These are phyloP conservation scores for Oreochromis grahami DNA, from an alignment of 2,797 vertebrate species.

Conservation along the genomic window DNA sequence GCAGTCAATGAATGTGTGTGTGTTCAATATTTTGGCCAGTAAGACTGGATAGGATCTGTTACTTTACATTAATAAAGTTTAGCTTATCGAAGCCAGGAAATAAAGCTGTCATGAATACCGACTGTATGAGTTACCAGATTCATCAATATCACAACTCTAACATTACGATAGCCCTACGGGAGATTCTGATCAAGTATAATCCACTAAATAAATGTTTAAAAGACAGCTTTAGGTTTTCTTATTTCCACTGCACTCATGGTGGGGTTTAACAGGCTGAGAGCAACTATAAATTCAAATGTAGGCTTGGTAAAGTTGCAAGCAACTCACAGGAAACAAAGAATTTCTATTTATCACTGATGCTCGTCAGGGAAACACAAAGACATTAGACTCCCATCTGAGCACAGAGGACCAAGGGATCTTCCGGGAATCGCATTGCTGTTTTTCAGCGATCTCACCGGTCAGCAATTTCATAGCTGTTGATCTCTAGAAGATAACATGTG, in stretches of 20 bases:
- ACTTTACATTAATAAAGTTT: background rate
- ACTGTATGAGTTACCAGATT: background rate
- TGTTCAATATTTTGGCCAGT: background rate
- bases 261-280: background rate
- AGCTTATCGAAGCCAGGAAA: background rate
- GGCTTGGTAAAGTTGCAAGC: background rate
- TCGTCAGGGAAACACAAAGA: background rate
- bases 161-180: background rate
- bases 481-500: too few relatives aligned
- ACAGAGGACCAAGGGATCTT: background rate
- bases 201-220: background rate
- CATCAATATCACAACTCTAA: background rate
- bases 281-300: background rate
- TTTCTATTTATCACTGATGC: background rate
- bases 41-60: background rate
- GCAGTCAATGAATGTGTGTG: background rate
- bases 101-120: background rate
- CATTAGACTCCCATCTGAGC: background rate
- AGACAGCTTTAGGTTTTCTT: background rate
- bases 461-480: too few relatives aligned
- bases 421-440: too few relatives aligned
- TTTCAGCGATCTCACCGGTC: too few relatives aligned
- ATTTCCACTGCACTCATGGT: background rate
- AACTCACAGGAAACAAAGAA: background rate
- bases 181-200: background rate